phyloP scores from a whole-genome alignment of 2,888 invertebrate species.

The Matsumyia berberina region DNA sequence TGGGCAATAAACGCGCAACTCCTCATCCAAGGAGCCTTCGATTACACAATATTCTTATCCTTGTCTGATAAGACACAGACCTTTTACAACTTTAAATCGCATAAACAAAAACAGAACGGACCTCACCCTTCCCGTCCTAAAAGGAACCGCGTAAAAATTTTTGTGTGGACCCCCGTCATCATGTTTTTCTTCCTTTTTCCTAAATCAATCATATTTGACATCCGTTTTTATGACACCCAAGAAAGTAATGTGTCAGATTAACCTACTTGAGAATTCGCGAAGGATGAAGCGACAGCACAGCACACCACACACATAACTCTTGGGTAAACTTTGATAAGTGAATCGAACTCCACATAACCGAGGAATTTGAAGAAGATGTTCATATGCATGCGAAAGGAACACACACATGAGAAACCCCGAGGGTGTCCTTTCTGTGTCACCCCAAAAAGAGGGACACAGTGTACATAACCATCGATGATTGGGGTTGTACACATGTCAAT shows the following conservation, averaged over 20 bases:
- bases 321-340: slow-evolving; percentile 32
- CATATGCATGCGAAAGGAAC: slow-evolving; percentile 23
- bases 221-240: slow-evolving; percentile 57
- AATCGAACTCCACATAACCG: slow-evolving; percentile 3
- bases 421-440: slow-evolving; percentile 31
- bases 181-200: slow-evolving; percentile 8
- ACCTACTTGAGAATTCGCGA: slow-evolving; percentile 17
- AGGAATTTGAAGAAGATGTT: slow-evolving; percentile 41
- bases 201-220: slow-evolving; percentile 64
- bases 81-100: too few species aligned
- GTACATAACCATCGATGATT: slow-evolving; percentile 58
- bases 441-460: slow-evolving; percentile 5
- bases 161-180: neutral
- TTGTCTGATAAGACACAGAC: too few species aligned
- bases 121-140: too few species aligned
- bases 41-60: too few species aligned
- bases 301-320: slow-evolving; percentile 21
- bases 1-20: too few species aligned
- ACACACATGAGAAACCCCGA: slow-evolving; percentile 29
- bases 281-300: slow-evolving; percentile 3
- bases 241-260: slow-evolving; percentile 64
- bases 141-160: neutral
- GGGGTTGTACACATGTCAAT: slow-evolving; percentile 28
- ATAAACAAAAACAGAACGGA: too few species aligned
- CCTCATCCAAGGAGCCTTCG: too few species aligned